Evolutionary conservation across 2,797 vertebrate genomes (phyloP).

Genomic region (Darevskia mixta): DNA sequence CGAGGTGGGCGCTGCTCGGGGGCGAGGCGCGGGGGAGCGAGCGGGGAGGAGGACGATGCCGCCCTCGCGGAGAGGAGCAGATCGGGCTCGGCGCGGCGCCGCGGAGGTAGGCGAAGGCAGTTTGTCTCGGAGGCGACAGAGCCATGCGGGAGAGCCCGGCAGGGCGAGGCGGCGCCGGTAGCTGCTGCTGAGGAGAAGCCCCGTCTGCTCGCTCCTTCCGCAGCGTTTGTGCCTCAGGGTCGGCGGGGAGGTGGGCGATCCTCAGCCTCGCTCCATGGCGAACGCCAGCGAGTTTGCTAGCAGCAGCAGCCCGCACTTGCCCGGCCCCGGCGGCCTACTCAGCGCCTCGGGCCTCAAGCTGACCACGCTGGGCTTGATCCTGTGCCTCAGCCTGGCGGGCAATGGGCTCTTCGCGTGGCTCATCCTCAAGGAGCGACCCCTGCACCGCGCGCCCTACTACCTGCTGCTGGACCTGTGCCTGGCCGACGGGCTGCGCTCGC

Average conservation of each 20-base stretch:
- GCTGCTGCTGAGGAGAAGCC: background rate
- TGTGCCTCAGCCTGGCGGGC: constrained; percentile 89
- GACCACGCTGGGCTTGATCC: constrained; percentile 91
- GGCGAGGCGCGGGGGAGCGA: background rate
- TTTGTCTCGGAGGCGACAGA: constrained; percentile 31
- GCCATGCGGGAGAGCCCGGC: constrained; percentile 49
- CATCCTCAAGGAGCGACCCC: constrained; percentile 90
- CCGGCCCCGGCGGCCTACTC: constrained; percentile 83
- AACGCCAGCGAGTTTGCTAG: constrained; percentile 88
- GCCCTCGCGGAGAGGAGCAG: background rate
- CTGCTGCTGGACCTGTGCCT: constrained; percentile 94
- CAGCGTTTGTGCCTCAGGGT: background rate
- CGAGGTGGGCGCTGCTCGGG: background rate
- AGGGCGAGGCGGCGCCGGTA: constrained; percentile 24
- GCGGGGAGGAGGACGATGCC: too few species aligned
- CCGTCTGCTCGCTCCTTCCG: fast-evolving
- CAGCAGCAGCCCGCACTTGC: constrained; percentile 80
- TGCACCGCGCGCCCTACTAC: constrained; percentile 92
- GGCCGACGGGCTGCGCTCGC: constrained; percentile 90
- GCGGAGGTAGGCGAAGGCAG: background rate
- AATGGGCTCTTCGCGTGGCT: constrained; percentile 90
- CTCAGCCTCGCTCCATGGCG: constrained; percentile 81
- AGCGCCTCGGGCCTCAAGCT: constrained; percentile 90
- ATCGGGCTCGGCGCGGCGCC: background rate
- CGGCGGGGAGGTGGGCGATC: constrained; percentile 35